Conservation (phyloP, 2,113 vertebrate genomes). For the Albula glossodonta region DNA sequence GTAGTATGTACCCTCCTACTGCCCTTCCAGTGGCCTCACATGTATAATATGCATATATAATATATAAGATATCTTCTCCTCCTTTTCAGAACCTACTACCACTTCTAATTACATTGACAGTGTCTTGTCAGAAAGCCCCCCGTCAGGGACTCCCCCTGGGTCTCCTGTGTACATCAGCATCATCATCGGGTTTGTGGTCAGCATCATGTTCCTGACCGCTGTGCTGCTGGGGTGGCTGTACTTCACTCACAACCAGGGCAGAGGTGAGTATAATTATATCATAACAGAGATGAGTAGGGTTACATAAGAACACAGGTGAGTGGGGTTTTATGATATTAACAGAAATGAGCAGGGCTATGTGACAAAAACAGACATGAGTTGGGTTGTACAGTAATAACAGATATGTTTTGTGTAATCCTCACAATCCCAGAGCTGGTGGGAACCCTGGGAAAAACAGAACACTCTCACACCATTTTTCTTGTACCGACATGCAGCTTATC, state of each 20-base stretch:
- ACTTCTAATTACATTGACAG: not conserved
- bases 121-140: not conserved
- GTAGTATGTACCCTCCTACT: not conserved
- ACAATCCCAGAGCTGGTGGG: too few species aligned
- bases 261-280: constrained; percentile 28
- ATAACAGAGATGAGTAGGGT: too few species aligned
- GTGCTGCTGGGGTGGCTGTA: constrained; percentile 31
- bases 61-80: not conserved
- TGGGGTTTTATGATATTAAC: too few species aligned
- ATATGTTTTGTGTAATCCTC: too few species aligned
- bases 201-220: not conserved
- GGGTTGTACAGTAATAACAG: too few species aligned
- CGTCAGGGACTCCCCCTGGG: too few species aligned
- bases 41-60: not conserved
- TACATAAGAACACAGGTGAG: too few species aligned
- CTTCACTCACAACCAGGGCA: constrained; percentile 21
- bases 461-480: too few species aligned
- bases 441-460: too few species aligned
- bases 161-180: not conserved
- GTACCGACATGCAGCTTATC: too few species aligned
- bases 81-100: not conserved
- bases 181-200: not conserved
- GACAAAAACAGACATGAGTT: too few species aligned
- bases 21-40: not conserved
- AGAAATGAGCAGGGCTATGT: too few species aligned